Percentiles rank a stretch among this genome's conserved stretches.
Conservation (phyloP, 1,140 invertebrate species). For the Lutraria rhynchaena region DNA sequence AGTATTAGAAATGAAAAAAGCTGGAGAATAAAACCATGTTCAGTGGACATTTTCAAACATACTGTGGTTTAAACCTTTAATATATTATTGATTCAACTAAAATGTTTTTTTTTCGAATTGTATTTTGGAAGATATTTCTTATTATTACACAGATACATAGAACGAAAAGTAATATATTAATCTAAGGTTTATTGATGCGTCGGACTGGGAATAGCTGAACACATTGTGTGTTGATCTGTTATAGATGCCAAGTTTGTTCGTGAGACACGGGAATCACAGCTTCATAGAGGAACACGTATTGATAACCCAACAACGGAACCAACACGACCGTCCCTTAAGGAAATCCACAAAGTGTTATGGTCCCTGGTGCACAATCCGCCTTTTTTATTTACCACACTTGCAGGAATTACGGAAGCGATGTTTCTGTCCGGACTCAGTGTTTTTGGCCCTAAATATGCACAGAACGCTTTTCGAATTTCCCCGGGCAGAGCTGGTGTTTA, state of each 20-base stretch:
- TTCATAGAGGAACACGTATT: slow-evolving; percentile 7
- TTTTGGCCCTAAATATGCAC: slow-evolving; percentile 27
- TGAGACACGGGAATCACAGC: slow-evolving; percentile 11
- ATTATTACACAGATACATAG: too few relatives aligned
- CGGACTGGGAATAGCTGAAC: too few relatives aligned
- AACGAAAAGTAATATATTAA: too few relatives aligned
- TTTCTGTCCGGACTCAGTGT: slow-evolving; percentile 5
- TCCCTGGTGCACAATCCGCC: slow-evolving; percentile 24
- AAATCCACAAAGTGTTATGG: slow-evolving; percentile 11
- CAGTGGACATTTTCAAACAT: neutral
- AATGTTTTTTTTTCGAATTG: too few relatives aligned
- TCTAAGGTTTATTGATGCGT: too few relatives aligned
- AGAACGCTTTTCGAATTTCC: slow-evolving; percentile 29
- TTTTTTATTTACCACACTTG: slow-evolving; percentile 35
- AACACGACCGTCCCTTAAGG: neutral
- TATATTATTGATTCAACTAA: too few relatives aligned
- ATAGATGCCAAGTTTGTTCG: slow-evolving; percentile 21
- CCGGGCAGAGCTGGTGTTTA: slow-evolving; percentile 4
- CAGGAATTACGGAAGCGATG: slow-evolving; percentile 17
- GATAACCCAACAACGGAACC: neutral
- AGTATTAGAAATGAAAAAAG: too few relatives aligned
- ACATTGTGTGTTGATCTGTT: too few relatives aligned
- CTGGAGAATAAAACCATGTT: neutral
- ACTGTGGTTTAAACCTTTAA: neutral
- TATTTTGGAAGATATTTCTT: too few relatives aligned